Conservation (phyloP, 2,797 vertebrate species). For the Leontopithecus rosalia region DNA sequence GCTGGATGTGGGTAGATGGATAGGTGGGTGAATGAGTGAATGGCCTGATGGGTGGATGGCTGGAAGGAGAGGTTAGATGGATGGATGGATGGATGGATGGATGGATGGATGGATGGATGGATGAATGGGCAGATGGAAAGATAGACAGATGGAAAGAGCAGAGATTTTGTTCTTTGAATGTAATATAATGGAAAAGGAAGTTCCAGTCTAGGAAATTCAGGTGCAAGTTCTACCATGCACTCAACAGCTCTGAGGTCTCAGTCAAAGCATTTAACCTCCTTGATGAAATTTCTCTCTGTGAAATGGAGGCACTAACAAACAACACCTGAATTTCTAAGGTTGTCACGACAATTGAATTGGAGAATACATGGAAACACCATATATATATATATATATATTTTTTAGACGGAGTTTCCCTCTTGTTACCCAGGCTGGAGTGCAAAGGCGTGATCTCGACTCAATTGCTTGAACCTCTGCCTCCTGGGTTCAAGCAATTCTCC, state of each 20-base stretch:
- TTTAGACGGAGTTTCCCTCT: no score
- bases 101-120: no score
- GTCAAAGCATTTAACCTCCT: neutral
- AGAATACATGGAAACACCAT: neutral
- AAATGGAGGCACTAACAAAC: neutral
- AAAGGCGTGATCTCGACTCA: no score
- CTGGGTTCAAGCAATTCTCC: no score
- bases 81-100: no score
- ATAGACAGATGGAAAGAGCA: neutral
- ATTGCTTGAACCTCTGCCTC: no score
- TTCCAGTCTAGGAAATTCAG: constrained; percentile 12
- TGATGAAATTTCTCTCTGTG: neutral
- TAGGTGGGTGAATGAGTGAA: no score
- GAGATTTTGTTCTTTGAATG: neutral
- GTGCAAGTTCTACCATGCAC: neutral
- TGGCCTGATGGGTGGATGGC: no score
- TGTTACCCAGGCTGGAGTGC: no score
- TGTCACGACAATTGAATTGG: neutral
- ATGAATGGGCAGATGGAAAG: neutral
- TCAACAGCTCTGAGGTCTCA: neutral
- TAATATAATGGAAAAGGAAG: neutral
- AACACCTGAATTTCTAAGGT: neutral
- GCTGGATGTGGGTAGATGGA: no score
- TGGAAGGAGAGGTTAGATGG: no score
- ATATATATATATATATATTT: neutral